Percentiles rank a stretch among this genome's conserved stretches.
Evolutionary conservation across 2,888 invertebrate species (phyloP).

Genomic region (Lamproptera curius): DNA sequence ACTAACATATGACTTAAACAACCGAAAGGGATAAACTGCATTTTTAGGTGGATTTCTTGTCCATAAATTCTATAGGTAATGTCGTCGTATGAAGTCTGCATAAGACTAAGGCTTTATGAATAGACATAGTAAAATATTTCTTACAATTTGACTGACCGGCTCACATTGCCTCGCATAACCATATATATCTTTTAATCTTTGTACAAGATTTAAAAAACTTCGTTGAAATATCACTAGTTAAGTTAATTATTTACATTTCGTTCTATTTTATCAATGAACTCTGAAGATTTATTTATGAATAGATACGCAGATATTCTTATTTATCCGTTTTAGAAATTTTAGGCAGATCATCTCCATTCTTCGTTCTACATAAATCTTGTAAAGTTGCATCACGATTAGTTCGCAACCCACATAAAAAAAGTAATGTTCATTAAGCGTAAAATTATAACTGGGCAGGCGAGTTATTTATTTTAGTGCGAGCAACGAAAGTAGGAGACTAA

Average conservation of each 20-base stretch:
- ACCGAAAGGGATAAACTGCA: too few relatives aligned
- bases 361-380: not conserved
- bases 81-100: too few relatives aligned
- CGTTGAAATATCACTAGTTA: not conserved
- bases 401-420: not conserved
- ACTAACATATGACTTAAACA: too few relatives aligned
- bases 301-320: not conserved
- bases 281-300: not conserved
- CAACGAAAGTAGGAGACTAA: slow-evolving; percentile 7
- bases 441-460: slow-evolving; percentile 1
- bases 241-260: not conserved
- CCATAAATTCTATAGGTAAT: too few relatives aligned
- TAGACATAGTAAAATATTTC: too few relatives aligned
- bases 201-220: not conserved
- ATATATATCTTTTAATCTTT: too few relatives aligned
- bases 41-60: too few relatives aligned
- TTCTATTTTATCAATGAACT: not conserved
- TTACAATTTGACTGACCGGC: too few relatives aligned
- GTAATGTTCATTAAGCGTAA: slow-evolving; percentile 5
- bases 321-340: not conserved
- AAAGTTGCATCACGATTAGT: not conserved
- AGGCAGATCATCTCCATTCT: not conserved
- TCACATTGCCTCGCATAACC: too few relatives aligned
- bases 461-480: slow-evolving; percentile 1
- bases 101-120: too few relatives aligned